Base-by-base conservation (phyloP, 2,797 vertebrate species). In the Thalassophryne amazonica region DNA sequence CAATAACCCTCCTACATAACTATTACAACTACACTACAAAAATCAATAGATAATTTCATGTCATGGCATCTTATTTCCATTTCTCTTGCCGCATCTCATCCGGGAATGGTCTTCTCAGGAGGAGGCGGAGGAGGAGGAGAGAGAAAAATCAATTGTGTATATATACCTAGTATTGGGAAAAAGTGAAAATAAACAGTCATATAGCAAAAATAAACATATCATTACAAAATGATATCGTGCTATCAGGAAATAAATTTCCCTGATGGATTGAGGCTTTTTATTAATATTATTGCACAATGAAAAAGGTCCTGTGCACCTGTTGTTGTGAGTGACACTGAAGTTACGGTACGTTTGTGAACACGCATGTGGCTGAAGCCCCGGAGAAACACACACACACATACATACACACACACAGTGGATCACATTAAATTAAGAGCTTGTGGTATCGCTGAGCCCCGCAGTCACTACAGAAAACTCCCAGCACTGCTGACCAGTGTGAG, bases 21-120 rank as follows among this genome's bases (percentile, higher is more conserved):
- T 40, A 58, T 37, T 55, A 65, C 49, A 71, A 64, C 11, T 41
- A 5, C 52, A 68, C 51, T 45, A 52, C 9, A 50, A 51, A 81
- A 85, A 89, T 88, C 86, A 75, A 86, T 88, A 81, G 34, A 87
- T 85, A 48, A 85, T 88, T 80, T 83, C 49, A 81, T 65, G 63
- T 73, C 35, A 61, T n/a, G 60, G 60, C 69, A 55, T 85, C 77
- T 76, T 54, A 73, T 80, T 81, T 84, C 65, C 70, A 71, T 60
- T 30, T 56, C 52, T 73, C 64, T 43, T 54, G 51, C 60, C 51
- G 51, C 40, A 19, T 55, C 59, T 43, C 46, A 38, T 40, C 38
- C 23, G 36, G 55, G 49, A 65, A 69, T 56, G 50, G 72, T 73
- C 19, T 60, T 64, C 73, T 37, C 29, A 24, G 34, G 34, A 25